A percentile compares a stretch with the other conserved stretches of the same genome.
These are phyloP conservation scores for Eurystomus glaucurus DNA, from an alignment of 2,797 vertebrate genomes.

Conservation along the genomic window DNA sequence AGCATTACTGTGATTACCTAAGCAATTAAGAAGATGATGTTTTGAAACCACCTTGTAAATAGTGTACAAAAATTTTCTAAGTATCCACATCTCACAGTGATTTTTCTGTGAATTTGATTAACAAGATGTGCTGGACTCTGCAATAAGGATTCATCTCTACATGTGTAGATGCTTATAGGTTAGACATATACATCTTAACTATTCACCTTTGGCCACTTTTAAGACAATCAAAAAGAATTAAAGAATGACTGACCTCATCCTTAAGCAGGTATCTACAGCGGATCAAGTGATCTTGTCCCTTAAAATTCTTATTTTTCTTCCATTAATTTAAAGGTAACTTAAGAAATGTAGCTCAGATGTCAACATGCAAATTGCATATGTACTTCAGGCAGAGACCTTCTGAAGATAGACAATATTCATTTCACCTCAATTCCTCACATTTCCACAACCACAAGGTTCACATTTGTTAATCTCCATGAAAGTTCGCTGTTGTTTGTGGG, in stretches of 20 bases:
- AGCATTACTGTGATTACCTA: constrained; percentile 21
- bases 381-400: background rate
- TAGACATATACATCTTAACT: background rate
- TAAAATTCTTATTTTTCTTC: background rate
- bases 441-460: background rate
- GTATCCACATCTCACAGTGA: background rate
- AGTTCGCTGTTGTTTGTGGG: background rate
- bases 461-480: background rate
- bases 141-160: background rate
- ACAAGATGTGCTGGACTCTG: background rate
- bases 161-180: background rate
- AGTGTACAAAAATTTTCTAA: background rate
- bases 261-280: background rate
- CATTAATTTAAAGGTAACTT: background rate
- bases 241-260: background rate
- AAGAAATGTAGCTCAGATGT: background rate
- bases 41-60: constrained; percentile 32
- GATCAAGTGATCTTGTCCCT: background rate
- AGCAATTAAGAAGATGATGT: background rate
- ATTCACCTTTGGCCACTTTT: background rate
- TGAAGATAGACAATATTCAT: background rate
- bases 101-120: background rate
- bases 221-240: background rate
- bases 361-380: background rate
- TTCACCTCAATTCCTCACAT: background rate